Evolutionary conservation across 2,888 invertebrate genomes (phyloP), one percentile per base, ranked within the genome.

Genomic region (Conistra vaccinii): DNA sequence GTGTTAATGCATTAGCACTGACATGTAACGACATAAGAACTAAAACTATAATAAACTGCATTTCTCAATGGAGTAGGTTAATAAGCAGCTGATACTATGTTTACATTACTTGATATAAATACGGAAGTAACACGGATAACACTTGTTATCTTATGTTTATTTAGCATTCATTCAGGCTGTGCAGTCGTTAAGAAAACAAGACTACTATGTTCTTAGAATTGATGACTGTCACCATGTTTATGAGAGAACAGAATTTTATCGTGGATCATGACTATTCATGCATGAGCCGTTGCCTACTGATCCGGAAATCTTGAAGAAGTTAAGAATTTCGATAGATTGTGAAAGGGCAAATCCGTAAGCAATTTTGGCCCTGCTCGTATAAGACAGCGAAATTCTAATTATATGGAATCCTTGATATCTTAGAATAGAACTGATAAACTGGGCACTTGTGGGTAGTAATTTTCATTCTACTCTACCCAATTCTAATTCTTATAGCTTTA

Each of bases 51-150:
- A 66, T 48, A 69, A 53, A 78, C 55, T 76, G 69, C 80, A 71
- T 80, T 78, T 78, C 73, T 83, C 73, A 86, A 85, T 86, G 83
- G 67, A 17, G 61, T 42, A 35, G 63, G 70, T 68, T 80, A 68
- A 70, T 68, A 45, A 65, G 39, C 57, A 80, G 32, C 39, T 76
- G 80, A 71, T 63, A 70, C 39, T 60, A n/a, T 76, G 58, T 80
- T 80, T 80, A 63, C n/a, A 70, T 63, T 67, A 39, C 4, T 42
- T 57, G 57, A 67, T 76, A 67, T 83, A 45, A 69, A 70, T 80
- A 73, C 63, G 77, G 77, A 80, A 84, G 84, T 79, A 74, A 81
- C 58, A 61, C 57, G 42, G 83, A 79, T 79, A 83, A 72, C 66
- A 67, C 55, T 69, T 61, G 69, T 2, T 70, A 70, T 77, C 80